A percentile compares a stretch with the other conserved stretches of the same genome.
phyloP scores from a whole-genome alignment of 2,113 vertebrate genomes.

The Peromyscus maniculatus region DNA sequence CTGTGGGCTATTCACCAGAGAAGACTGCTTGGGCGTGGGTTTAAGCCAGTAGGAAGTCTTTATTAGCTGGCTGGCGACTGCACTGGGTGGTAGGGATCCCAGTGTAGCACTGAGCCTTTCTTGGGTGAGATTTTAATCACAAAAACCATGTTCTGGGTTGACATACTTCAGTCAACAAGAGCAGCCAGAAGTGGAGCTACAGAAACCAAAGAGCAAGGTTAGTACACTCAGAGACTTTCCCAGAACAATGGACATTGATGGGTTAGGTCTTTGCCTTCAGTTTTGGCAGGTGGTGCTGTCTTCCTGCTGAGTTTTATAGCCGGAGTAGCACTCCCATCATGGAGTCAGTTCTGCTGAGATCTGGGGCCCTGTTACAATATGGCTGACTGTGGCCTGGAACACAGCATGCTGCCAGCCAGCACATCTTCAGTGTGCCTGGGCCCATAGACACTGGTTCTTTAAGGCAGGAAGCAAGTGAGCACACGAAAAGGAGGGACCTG shows the following conservation, averaged over 20 bases:
- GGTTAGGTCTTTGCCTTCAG: neutral
- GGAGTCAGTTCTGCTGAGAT: neutral
- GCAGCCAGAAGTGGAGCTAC: neutral
- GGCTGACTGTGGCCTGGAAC: neutral
- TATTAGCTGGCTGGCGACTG: neutral
- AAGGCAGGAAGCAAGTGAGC: neutral
- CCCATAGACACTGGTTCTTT: neutral
- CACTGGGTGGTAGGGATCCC: neutral
- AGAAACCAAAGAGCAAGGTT: neutral
- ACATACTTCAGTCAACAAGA: neutral
- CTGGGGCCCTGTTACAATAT: neutral
- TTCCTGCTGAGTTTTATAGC: neutral
- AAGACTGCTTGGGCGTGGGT: neutral
- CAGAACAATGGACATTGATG: neutral
- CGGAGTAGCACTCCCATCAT: neutral
- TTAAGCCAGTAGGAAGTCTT: neutral
- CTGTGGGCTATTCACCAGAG: neutral
- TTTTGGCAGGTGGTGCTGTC: neutral
- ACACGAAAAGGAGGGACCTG: neutral
- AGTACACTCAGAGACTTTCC: neutral
- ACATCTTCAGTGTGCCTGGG: neutral
- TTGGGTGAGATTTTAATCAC: neutral
- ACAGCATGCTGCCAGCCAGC: neutral
- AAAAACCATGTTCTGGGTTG: neutral
- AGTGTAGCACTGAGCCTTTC: neutral